These are phyloP conservation scores for Trissonchulus latispiculum DNA, from an alignment of 2,888 invertebrate genomes.

Conservation along the genomic window DNA sequence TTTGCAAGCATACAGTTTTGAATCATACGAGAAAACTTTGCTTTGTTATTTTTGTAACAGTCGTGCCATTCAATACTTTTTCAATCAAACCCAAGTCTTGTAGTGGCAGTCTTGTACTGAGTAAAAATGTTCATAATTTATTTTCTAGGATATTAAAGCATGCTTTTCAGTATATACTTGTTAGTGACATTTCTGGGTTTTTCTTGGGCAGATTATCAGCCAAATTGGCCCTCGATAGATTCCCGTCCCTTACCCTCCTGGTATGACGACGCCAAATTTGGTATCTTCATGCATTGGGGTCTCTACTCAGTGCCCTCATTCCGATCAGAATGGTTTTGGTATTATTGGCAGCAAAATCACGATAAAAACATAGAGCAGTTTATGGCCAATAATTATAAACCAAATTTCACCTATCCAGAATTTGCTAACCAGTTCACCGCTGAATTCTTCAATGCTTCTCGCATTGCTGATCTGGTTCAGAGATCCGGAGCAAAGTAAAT, in stretches of 20 bases:
- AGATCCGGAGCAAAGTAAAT: conserved; percentile 28
- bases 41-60: too few relatives aligned
- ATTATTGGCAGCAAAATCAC: conserved; percentile 22
- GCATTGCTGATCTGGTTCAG: conserved; percentile 26
- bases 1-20: too few relatives aligned
- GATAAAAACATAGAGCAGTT: conserved; percentile 19
- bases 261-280: conserved; percentile 49
- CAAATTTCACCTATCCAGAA: conserved; percentile 27
- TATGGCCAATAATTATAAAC: conserved; percentile 28
- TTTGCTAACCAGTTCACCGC: conserved; percentile 27
- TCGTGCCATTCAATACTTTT: too few relatives aligned
- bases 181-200: too few relatives aligned
- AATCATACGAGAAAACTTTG: too few relatives aligned
- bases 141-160: too few relatives aligned
- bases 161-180: too few relatives aligned
- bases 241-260: conserved; percentile 45
- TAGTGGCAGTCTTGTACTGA: too few relatives aligned
- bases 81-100: too few relatives aligned
- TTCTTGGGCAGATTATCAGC: conserved; percentile 27
- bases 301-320: conserved; percentile 46
- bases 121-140: too few relatives aligned
- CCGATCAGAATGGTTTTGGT: conserved; percentile 41
- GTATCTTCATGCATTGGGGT: conserved; percentile 51
- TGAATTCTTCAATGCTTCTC: conserved; percentile 27
- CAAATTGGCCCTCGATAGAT: conserved; percentile 47